phyloP scores from a whole-genome alignment of 2,797 vertebrate species.

The Numenius phaeopus region DNA sequence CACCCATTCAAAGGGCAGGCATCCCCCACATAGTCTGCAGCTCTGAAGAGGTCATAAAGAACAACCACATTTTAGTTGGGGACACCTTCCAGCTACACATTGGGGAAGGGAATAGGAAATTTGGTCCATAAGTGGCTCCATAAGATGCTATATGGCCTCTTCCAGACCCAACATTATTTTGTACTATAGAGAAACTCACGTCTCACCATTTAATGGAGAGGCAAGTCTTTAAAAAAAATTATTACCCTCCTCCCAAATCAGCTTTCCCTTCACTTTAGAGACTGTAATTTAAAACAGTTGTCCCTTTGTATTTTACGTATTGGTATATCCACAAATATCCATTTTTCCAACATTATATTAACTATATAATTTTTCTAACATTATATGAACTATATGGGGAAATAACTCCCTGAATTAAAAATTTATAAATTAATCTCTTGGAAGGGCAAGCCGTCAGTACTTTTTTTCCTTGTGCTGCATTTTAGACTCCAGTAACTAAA shows the following conservation, averaged over 20 bases:
- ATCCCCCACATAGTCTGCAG: background rate
- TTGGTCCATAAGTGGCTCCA: accelerated
- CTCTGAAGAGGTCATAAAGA: background rate
- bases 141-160: background rate
- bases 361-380: background rate
- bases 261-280: background rate
- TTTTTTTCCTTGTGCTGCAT: background rate
- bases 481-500: slow-evolving; percentile 4
- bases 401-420: background rate
- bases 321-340: background rate
- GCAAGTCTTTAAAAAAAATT: background rate
- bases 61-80: background rate
- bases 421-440: background rate
- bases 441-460: background rate
- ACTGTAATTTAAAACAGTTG: background rate
- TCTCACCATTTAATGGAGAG: background rate
- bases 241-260: background rate
- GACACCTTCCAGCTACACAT: background rate
- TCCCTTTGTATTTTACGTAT: background rate
- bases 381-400: background rate
- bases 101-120: background rate
- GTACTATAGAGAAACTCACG: background rate
- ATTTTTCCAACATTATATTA: background rate
- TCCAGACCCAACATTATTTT: background rate
- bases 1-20: background rate